A percentile compares a stretch with the other conserved stretches of the same genome.
Evolutionary conservation across 35 echinoderm and acorn worm genomes (phyloP).

Genomic region (Apostichopus californicus): DNA sequence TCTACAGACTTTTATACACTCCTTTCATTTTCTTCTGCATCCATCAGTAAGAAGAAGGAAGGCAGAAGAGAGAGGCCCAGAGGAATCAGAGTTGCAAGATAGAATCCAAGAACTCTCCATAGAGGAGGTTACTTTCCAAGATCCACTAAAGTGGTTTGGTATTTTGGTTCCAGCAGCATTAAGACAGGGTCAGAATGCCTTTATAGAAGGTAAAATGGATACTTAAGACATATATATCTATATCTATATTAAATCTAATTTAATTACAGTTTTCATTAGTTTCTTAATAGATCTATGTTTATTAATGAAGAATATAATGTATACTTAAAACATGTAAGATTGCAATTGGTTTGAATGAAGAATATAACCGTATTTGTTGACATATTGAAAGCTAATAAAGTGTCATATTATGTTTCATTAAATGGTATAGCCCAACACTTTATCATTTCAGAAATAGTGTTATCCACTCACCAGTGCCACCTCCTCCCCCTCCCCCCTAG

Average conservation of each 20-base stretch:
- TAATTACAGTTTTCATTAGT: too few relatives aligned
- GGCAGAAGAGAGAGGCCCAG: neutral
- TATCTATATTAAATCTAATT: too few relatives aligned
- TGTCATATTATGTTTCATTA: too few relatives aligned
- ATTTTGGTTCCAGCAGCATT: constrained; percentile 49
- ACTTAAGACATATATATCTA: neutral
- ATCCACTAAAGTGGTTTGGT: constrained; percentile 53
- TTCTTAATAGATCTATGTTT: neutral
- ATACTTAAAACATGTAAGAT: neutral
- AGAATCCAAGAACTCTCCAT: neutral
- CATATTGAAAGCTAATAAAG: too few relatives aligned
- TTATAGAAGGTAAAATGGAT: constrained; percentile 20
- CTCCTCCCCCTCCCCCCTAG: too few relatives aligned
- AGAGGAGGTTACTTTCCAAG: neutral
- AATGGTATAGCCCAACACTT: too few relatives aligned
- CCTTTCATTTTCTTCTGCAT: neutral
- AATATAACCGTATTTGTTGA: too few relatives aligned
- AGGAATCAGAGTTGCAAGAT: neutral
- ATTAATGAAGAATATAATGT: too few relatives aligned
- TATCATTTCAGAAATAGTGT: too few relatives aligned
- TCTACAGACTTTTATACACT: neutral
- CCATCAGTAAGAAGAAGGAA: constrained; percentile 26
- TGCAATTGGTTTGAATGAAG: too few relatives aligned
- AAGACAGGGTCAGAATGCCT: constrained; percentile 40
- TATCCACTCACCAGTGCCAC: too few relatives aligned